Conservation (phyloP, 2,113 vertebrate species). For the Puma concolor region DNA sequence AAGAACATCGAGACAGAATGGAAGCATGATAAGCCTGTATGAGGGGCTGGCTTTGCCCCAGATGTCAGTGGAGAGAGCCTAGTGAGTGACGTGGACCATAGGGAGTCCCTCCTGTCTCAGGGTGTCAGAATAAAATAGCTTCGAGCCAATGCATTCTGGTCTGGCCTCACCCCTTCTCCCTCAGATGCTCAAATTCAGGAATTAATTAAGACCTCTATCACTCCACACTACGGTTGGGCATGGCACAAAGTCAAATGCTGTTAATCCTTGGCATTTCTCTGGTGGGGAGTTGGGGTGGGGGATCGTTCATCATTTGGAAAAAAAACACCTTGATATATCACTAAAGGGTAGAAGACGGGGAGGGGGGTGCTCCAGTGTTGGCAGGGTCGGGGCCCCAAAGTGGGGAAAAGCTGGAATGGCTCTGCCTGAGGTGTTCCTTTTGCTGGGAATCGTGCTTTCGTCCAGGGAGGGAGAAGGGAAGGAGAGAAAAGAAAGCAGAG, state of each 20-base stretch:
- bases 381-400: not conserved
- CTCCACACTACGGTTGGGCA: not conserved
- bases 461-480: not conserved
- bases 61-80: not conserved
- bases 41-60: not conserved
- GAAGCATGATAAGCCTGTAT: not conserved
- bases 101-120: not conserved
- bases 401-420: not conserved
- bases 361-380: too few species aligned
- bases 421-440: not conserved
- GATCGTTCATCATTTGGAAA: not conserved
- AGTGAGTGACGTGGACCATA: not conserved
- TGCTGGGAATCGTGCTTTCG: not conserved
- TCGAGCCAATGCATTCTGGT: not conserved
- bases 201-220: not conserved
- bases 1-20: not conserved
- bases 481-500: not conserved
- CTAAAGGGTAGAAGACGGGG: not conserved
- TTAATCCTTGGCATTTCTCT: not conserved
- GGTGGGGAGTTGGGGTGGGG: not conserved
- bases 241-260: not conserved
- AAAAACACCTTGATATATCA: not conserved
- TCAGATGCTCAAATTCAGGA: not conserved
- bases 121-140: not conserved
- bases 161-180: not conserved